These are phyloP conservation scores for Micronycteris hirsuta DNA, from an alignment of 2,113 vertebrate genomes.

Conservation along the genomic window DNA sequence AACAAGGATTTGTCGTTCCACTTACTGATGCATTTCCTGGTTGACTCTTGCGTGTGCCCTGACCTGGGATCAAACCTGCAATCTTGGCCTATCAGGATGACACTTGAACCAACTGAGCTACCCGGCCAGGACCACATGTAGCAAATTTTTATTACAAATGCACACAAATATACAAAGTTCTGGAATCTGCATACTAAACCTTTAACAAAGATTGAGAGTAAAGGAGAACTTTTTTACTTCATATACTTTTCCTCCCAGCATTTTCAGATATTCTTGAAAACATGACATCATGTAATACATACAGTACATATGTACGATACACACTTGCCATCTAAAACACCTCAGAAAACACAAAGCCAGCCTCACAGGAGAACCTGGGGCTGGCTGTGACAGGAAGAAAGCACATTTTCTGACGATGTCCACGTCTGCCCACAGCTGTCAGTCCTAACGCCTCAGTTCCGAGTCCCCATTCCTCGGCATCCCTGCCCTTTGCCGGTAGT, in stretches of 20 bases:
- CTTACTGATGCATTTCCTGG: no score
- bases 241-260: not conserved
- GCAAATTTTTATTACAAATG: not conserved
- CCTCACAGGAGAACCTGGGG: rapidly evolving
- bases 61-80: no score
- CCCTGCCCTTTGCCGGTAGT: rapidly evolving
- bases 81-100: no score
- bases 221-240: not conserved
- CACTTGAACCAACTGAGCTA: no score
- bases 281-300: not conserved
- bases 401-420: not conserved
- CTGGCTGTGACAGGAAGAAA: not conserved
- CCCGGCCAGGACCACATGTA: no score
- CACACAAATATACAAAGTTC: no score
- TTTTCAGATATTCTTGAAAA: not conserved
- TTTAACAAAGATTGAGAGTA: not conserved
- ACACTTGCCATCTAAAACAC: not conserved
- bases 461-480: not conserved
- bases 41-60: no score
- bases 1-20: no score
- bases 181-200: not conserved
- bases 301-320: not conserved
- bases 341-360: not conserved
- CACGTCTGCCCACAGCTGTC: not conserved
- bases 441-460: not conserved